Evolutionary conservation across 2,888 invertebrate species (phyloP).

Genomic region (Calliphora vomitoria): DNA sequence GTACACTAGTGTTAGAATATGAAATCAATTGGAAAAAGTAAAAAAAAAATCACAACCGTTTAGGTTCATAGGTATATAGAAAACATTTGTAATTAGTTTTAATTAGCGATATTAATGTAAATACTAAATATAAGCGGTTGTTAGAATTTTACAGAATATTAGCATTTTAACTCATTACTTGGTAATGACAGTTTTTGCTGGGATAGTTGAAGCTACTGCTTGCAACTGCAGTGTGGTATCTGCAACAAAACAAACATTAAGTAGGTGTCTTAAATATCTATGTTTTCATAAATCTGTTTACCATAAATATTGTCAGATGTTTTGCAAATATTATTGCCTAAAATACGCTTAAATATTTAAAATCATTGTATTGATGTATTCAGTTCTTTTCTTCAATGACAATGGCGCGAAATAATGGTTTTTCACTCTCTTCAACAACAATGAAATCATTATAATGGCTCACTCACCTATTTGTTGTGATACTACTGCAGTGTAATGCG

Average conservation of each 20-base stretch:
- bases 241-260: neutral
- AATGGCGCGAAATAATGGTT: neutral
- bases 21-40: too few relatives aligned
- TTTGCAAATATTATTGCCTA: slow-evolving; percentile 78
- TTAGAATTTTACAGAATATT: too few relatives aligned
- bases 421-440: neutral
- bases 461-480: neutral
- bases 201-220: too few relatives aligned
- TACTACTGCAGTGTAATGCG: neutral
- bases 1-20: too few relatives aligned
- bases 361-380: slow-evolving; percentile 56
- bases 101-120: too few relatives aligned
- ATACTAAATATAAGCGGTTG: too few relatives aligned
- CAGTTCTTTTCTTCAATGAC: slow-evolving; percentile 21
- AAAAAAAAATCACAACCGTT: too few relatives aligned
- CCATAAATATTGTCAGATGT: slow-evolving; percentile 75
- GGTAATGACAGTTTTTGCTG: too few relatives aligned
- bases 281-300: neutral
- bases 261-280: neutral
- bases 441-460: slow-evolving; percentile 5
- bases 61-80: too few relatives aligned
- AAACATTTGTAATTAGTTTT: too few relatives aligned
- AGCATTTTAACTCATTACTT: too few relatives aligned
- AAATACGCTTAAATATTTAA: slow-evolving; percentile 78
- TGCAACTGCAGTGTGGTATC: too few relatives aligned